These are phyloP conservation scores for Chymomyza costata DNA, from an alignment of 1,140 invertebrate genomes.

Conservation along the genomic window DNA sequence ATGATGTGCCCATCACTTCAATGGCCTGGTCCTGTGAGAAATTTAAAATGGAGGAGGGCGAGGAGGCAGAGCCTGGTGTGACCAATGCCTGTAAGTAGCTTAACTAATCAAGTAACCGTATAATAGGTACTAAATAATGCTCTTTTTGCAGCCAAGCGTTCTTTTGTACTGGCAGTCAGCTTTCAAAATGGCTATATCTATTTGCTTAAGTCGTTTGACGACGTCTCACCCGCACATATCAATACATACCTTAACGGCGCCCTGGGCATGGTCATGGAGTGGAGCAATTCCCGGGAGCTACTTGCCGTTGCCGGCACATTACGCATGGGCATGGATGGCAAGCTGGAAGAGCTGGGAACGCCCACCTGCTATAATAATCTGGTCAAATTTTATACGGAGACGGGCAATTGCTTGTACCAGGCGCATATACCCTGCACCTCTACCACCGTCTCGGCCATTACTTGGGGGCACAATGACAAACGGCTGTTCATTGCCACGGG, in stretches of 20 bases:
- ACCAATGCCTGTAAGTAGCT: slow-evolving; percentile 74
- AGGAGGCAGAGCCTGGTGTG: slow-evolving; percentile 80
- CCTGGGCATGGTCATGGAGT: slow-evolving; percentile 88
- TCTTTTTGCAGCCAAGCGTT: slow-evolving; percentile 77
- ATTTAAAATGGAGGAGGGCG: slow-evolving; percentile 97
- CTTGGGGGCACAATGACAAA: slow-evolving; percentile 98
- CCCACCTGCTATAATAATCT: slow-evolving; percentile 58
- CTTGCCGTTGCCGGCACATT: slow-evolving; percentile 92
- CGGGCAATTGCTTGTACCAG: slow-evolving; percentile 84
- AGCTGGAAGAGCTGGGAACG: slow-evolving; percentile 64
- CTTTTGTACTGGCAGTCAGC: slow-evolving; percentile 90
- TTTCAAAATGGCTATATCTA: slow-evolving; percentile 92
- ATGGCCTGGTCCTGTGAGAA: slow-evolving; percentile 98
- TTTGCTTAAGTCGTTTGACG: slow-evolving; percentile 93
- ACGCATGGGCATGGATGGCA: slow-evolving; percentile 52
- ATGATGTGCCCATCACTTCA: slow-evolving; percentile 87
- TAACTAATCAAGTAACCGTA: neutral
- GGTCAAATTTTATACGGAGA: slow-evolving; percentile 87
- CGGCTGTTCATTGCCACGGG: slow-evolving; percentile 95
- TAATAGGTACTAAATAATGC: neutral
- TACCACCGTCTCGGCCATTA: slow-evolving; percentile 90
- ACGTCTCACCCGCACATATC: slow-evolving; percentile 85
- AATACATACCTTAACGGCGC: slow-evolving; percentile 85
- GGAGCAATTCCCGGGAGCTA: slow-evolving; percentile 95
- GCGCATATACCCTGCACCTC: slow-evolving; percentile 83